A percentile compares a stretch with the other conserved stretches of the same genome.
Evolutionary conservation across 2,888 invertebrate genomes (phyloP).

Genomic region (Salticus scenicus): DNA sequence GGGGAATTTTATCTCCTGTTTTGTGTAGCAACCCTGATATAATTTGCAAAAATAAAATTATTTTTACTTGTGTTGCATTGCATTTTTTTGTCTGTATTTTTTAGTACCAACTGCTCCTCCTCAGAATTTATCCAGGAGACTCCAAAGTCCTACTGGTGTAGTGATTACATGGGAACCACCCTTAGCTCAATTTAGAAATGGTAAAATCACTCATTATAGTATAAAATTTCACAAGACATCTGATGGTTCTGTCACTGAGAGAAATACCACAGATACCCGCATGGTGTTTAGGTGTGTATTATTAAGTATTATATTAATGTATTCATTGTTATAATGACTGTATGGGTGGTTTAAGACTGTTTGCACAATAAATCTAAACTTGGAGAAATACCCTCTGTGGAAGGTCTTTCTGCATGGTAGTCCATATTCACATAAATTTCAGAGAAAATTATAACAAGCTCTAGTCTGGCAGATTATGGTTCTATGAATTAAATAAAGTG

Average conservation of each 20-base stretch:
- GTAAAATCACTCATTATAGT: constrained; percentile 93
- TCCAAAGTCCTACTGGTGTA: constrained; percentile 94
- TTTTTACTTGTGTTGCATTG: neutral
- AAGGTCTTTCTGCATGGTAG: too few species aligned
- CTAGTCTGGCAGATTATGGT: too few species aligned
- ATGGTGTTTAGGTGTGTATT: constrained; percentile 71
- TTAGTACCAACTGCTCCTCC: constrained; percentile 77
- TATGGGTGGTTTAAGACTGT: too few species aligned
- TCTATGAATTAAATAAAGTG: too few species aligned
- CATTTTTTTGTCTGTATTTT: neutral
- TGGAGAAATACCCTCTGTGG: too few species aligned
- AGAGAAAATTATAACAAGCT: too few species aligned
- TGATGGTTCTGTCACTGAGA: constrained; percentile 83
- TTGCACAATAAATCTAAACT: too few species aligned
- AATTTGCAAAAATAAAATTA: neutral
- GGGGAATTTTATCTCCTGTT: too few species aligned
- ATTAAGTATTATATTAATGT: neutral
- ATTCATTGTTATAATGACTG: neutral
- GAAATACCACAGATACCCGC: constrained; percentile 81
- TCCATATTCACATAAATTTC: too few species aligned
- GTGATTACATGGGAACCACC: constrained; percentile 93
- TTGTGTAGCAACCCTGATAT: too few species aligned
- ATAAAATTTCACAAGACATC: constrained; percentile 90
- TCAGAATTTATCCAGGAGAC: constrained; percentile 79
- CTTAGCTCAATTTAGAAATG: constrained; percentile 90